phyloP scores from a whole-genome alignment of 2,113 vertebrate species.

The Chaenocephalus aceratus region DNA sequence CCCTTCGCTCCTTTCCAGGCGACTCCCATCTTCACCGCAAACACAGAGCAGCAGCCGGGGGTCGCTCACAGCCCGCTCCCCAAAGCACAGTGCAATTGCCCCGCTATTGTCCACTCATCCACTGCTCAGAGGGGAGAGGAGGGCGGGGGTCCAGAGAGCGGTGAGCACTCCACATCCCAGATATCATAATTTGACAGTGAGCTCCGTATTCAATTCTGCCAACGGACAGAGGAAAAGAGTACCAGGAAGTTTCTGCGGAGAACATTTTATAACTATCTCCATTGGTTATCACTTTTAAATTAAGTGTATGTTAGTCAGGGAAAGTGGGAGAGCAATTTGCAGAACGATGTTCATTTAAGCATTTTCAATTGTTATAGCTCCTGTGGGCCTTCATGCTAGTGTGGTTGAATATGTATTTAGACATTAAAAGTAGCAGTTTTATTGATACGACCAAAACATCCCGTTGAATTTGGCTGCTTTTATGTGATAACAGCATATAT shows the following conservation, averaged over 20 bases:
- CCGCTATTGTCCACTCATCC: conserved; percentile 85
- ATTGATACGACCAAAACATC: neutral
- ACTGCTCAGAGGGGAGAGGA: conserved; percentile 61
- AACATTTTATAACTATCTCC: neutral
- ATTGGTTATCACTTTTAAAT: conserved; percentile 38
- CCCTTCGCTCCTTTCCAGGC: conserved; percentile 43
- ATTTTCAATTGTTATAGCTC: conserved; percentile 1
- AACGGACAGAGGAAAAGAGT: neutral
- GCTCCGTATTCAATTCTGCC: conserved; percentile 51
- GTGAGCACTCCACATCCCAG: conserved; percentile 47
- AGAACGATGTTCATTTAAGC: conserved; percentile 4
- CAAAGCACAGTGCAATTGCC: conserved; percentile 87
- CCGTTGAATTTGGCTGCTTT: neutral
- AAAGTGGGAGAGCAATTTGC: conserved; percentile 2
- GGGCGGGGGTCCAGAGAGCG: conserved; percentile 40
- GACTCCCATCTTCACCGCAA: conserved; percentile 39
- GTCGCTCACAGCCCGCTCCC: conserved; percentile 67
- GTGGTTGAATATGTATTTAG: neutral
- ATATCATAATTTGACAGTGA: conserved; percentile 62
- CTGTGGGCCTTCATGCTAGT: neutral
- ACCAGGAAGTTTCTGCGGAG: neutral
- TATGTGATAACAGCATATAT: neutral
- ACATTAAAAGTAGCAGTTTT: neutral
- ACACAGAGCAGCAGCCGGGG: conserved; percentile 59
- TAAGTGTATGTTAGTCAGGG: conserved; percentile 19